Base-by-base conservation (phyloP, 2,113 vertebrate species). In the Geococcyx californianus region DNA sequence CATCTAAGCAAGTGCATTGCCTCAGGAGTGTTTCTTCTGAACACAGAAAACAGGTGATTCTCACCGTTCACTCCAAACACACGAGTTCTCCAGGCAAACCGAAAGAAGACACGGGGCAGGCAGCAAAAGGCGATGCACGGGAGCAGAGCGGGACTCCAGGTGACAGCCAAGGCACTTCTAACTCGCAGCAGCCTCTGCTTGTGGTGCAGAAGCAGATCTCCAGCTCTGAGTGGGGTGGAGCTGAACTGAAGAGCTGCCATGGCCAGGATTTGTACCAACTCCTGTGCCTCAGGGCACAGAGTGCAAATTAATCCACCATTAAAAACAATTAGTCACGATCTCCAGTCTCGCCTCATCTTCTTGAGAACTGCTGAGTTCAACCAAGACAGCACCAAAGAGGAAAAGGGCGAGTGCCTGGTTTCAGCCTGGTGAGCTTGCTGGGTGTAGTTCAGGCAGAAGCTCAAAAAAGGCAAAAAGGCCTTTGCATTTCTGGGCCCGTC, bases 401-500 rank as follows among this genome's bases (percentile, higher is more conserved):
- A 62, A 75, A 81, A 60, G 52, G 42, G 7, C 0, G 1, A 60
- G 40, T 34, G 44, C 18, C 17, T 55, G 16, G 51, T 49, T 69
- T 17, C 40, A 62, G 42, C 15, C 21, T 3, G 1, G 31, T 1
- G 3, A 56, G 49, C 36, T 58, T 59, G n/a, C 44, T 19, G 52
- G 42, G 13, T 31, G 24, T 9, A 29, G 16, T 63, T 78, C 47
- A 44, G 47, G 44, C 60, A 78, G 51, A 51, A 56, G 16, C 16
- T 60, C 67, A 14, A 66, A 34, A 75, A 81, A 47, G 12, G 3
- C 24, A 56, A 31, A 45, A n/a, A 68, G 34, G 45, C 9, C 7
- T 6, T 52, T 67, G 29, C 34, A 16, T 59, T 10, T 67, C 42
- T 1, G 58, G 19, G 16, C 11, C 36, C 0, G 0, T 44, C 56